Conservation (phyloP, 2,888 invertebrate species). For the Mechanitis mazaeus region DNA sequence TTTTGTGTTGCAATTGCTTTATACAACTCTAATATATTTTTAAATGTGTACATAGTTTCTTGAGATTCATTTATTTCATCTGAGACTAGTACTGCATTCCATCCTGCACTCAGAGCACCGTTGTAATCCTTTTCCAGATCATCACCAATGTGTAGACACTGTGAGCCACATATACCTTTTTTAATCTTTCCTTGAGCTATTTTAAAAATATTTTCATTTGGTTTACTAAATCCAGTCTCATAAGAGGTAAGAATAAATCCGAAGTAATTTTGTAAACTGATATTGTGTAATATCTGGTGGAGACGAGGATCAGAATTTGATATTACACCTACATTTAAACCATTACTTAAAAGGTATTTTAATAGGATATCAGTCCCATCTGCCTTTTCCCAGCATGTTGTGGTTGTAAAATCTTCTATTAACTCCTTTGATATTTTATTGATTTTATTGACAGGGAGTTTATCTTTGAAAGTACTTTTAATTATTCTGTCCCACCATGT, state of each 20-base stretch:
- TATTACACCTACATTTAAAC: conserved; percentile 82
- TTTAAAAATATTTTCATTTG: conserved; percentile 83
- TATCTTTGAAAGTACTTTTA: conserved; percentile 77
- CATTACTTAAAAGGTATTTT: conserved; percentile 68
- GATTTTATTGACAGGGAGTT: conserved; percentile 49
- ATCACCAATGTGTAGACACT: conserved; percentile 91
- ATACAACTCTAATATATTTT: conserved; percentile 45
- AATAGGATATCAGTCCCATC: conserved; percentile 81
- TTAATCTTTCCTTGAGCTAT: conserved; percentile 73
- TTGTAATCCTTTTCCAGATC: conserved; percentile 84
- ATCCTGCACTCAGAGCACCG: conserved; percentile 85
- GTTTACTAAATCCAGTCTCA: conserved; percentile 84
- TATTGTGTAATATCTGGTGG: conserved; percentile 79
- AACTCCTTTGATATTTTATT: conserved; percentile 74
- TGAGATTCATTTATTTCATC: conserved; percentile 33
- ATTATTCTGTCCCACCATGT: conserved; percentile 90
- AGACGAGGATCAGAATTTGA: conserved; percentile 94
- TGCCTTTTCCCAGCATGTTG: conserved; percentile 82
- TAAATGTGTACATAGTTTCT: conserved; percentile 45
- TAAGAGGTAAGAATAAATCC: conserved; percentile 89
- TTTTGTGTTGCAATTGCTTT: conserved; percentile 24
- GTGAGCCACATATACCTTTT: conserved; percentile 63
- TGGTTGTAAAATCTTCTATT: conserved; percentile 82
- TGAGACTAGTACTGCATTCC: conserved; percentile 78
- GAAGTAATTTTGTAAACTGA: conserved; percentile 83